Conservation (phyloP, 1,140 invertebrate species). For the Mercenaria mercenaria region DNA sequence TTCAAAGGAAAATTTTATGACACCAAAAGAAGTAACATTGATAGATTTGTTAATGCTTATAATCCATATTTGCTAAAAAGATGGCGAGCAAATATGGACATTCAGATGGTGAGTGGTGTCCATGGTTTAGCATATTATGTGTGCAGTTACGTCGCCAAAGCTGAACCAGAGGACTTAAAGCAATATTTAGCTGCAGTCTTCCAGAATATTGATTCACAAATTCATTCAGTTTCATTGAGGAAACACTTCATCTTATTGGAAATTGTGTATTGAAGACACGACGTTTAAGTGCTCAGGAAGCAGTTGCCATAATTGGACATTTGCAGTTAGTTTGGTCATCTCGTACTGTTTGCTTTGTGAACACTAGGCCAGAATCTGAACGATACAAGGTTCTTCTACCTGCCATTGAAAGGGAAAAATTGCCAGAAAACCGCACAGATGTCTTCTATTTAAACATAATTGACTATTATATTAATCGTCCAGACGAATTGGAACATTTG, state of each 20-base stretch:
- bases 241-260: constrained; percentile 32
- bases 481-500: constrained; percentile 14
- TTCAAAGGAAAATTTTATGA: constrained; percentile 54
- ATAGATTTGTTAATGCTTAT: constrained; percentile 60
- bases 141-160: constrained; percentile 60
- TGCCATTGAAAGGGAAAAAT: neutral
- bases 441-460: constrained; percentile 13
- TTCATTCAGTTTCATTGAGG: neutral
- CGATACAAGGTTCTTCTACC: neutral
- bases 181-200: constrained; percentile 36
- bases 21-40: constrained; percentile 10
- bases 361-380: neutral
- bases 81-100: constrained; percentile 67
- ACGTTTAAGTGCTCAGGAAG: constrained; percentile 33
- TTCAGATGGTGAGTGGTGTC: constrained; percentile 53
- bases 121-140: constrained; percentile 54
- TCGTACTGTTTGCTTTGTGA: neutral
- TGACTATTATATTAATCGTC: constrained; percentile 35
- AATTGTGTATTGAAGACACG: constrained; percentile 48
- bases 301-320: neutral
- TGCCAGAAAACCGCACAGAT: constrained; percentile 21
- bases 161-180: constrained; percentile 48
- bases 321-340: neutral
- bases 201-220: too few relatives aligned
- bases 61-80: constrained; percentile 47